Evolutionary conservation across 2,888 invertebrate genomes (phyloP), one percentile per base, ranked within the genome.

Genomic region (Criorhina ranunculi): DNA sequence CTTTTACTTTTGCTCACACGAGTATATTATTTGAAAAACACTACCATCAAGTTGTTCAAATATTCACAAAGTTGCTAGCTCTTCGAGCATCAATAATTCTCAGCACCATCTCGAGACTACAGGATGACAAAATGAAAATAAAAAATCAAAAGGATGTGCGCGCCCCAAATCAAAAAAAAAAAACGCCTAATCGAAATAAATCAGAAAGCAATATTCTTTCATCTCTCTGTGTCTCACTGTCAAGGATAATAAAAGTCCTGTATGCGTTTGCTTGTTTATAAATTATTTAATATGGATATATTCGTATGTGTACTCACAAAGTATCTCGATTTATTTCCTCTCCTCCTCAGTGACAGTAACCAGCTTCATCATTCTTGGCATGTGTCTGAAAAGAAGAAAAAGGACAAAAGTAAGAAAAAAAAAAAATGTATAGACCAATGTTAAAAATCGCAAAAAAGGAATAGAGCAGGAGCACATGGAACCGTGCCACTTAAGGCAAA

Each of bases 141-240:
- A 2, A 53, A 69, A 49, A 64, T 70, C 49, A 76, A 64, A 70
- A 55, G 53, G 42, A 70, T 69, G 5, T 44, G 11, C 11, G 24
- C 44, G 9, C 1, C 33, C 35, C 29, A 46, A 62, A 33, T 42
- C 24, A 40, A 44, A 42, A 77, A 77, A 44, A 44, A 51, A 57
- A 69, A 78, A 64, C 53, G 60, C 57, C 66, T 67, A 73, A 83
- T 73, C 60, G 62, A 83, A 78, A 73, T 83, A 42, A 78, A 78
- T 78, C 78, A 72, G 33, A 55, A 51, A 37, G 51, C 60, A 66
- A 66, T 31, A 69, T 49, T 37, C 55, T 40, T 44, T 60, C 53
- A 64, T 64, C 53, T 46, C 12, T 19, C 12, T 19, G 15, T 60
- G 15, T 51, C 51, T 33, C n/a, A 15, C 57, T 15, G 11, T 19